Conservation (phyloP, 2,888 invertebrate genomes). For the Nomada lathburiana region DNA sequence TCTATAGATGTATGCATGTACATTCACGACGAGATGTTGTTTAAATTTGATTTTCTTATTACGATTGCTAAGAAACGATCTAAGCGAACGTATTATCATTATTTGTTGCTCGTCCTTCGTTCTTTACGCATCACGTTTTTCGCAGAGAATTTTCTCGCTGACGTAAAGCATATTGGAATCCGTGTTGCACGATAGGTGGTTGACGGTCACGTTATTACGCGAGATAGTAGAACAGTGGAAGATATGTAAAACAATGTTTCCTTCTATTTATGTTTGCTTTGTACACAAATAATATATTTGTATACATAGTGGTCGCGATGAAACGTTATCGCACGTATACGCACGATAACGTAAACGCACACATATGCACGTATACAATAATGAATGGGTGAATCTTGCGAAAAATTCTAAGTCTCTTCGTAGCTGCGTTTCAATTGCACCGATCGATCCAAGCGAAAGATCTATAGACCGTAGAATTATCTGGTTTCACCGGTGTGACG, state of each 20-base stretch:
- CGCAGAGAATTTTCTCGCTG: not conserved
- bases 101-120: not conserved
- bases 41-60: not conserved
- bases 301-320: too few species aligned
- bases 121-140: not conserved
- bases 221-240: not conserved
- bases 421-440: not conserved
- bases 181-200: not conserved
- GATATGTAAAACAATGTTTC: too few species aligned
- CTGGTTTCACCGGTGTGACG: constrained; percentile 13
- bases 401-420: not conserved
- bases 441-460: constrained; percentile 17
- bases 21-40: not conserved
- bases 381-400: not conserved
- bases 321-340: too few species aligned
- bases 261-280: too few species aligned
- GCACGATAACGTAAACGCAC: not conserved
- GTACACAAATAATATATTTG: too few species aligned
- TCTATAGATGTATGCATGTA: not conserved
- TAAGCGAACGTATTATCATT: not conserved
- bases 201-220: not conserved
- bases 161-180: not conserved
- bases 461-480: constrained; percentile 9
- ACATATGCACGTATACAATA: not conserved
- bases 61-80: not conserved